Base-by-base conservation (phyloP, 92 coral and sea anemone genomes). In the Porites rus region DNA sequence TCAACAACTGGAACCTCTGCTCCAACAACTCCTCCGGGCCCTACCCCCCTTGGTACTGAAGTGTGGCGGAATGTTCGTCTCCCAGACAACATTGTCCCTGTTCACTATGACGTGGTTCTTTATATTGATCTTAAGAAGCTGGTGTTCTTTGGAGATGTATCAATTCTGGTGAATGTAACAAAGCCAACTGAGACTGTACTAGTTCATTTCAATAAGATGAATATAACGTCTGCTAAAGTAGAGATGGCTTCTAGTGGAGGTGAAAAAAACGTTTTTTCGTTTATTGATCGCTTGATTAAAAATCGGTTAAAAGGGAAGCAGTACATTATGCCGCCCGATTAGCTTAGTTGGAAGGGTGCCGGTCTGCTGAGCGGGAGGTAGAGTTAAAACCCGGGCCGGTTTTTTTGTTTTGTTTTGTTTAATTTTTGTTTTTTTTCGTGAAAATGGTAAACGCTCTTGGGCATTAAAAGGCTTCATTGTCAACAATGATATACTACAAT, bases 31-130 rank as follows among this genome's bases (percentile, higher is more conserved):
- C 59, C 85, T 13, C 90, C 91, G 60, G 81, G 90, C 24, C 94
- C 99, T 8, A 91, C 99, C 72, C 89, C 96, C 12, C 82, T 96
- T 10, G 91, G 93, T 8, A 89, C 95, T 31, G 98, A 97, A 82
- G 95, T 94, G 64, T 97, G 98, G 92, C 94, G 98, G 94, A 86
- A 87, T n/a, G 91, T 95, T 22, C 95, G 99, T 31, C 91, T 97
- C 18, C 99, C 99, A 31, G 80, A 85, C 46, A 80, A 88, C 84
- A 82, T 97, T 51, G 74, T 80, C 11, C 99, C 99, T 0, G 76
- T 79, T 12, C 99, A 97, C 70, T 97, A 97, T 76, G 91, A 93
- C 24, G 94, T 97, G 50, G 58, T 65, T 18, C 74, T 97, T 43
- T 66, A 84, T 43, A 92, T 93, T n/a, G 89, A 92, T 85, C 88